Conservation (phyloP, 92 coral and sea anemone genomes). For the Ricordea florida region DNA sequence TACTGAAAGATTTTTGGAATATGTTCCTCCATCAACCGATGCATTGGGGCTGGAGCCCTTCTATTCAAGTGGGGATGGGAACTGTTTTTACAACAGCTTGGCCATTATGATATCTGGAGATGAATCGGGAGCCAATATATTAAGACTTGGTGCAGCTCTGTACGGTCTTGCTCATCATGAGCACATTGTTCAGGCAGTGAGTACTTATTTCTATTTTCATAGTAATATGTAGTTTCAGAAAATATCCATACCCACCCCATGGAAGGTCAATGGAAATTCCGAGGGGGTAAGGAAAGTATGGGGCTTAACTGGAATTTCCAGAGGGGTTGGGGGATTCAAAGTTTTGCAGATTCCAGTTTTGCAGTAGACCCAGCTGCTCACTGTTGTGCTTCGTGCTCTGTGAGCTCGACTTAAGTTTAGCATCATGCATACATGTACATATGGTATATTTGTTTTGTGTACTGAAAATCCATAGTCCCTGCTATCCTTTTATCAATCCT, state of each 20-base stretch:
- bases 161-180: conserved; percentile 5
- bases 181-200: conserved; percentile 1
- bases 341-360: neutral
- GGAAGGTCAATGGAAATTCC: too few relatives aligned
- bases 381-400: neutral
- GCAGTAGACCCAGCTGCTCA: neutral
- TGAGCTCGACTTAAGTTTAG: too few relatives aligned
- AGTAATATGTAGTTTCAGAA: neutral
- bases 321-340: too few relatives aligned
- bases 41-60: conserved; percentile 17
- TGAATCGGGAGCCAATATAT: neutral
- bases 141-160: neutral
- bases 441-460: too few relatives aligned
- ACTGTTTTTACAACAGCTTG: neutral
- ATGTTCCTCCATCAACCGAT: neutral
- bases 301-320: too few relatives aligned
- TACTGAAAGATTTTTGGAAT: neutral
- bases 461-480: too few relatives aligned
- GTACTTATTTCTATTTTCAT: neutral
- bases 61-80: conserved; percentile 20
- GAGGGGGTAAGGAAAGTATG: too few relatives aligned
- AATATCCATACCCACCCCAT: too few relatives aligned
- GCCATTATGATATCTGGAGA: neutral
- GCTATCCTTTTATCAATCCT: too few relatives aligned
- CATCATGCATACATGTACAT: too few relatives aligned